Evolutionary conservation across 2,797 vertebrate species (phyloP).

Genomic region (Neoniphon sammara): DNA sequence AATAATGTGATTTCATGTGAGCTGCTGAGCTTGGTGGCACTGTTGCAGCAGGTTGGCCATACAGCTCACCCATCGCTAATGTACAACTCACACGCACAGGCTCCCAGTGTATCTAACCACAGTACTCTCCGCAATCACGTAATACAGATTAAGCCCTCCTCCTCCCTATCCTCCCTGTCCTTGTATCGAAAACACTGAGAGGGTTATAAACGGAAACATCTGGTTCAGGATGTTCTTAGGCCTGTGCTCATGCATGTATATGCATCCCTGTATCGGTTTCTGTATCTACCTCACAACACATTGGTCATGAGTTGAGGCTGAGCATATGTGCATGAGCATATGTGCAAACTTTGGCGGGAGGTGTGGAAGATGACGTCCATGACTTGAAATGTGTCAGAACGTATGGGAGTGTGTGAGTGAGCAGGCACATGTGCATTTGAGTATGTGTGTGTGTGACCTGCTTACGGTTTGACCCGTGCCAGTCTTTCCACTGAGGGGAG

Average conservation of each 20-base stretch:
- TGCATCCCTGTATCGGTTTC: background rate
- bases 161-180: background rate
- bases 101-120: background rate
- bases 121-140: background rate
- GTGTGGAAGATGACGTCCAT: background rate
- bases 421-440: conserved; percentile 25
- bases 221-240: conserved; percentile 5
- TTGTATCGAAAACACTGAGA: background rate
- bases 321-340: no score
- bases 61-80: conserved; percentile 2
- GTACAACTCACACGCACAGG: background rate
- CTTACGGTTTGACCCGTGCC: conserved; percentile 47
- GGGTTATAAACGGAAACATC: conserved; percentile 4
- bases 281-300: no score
- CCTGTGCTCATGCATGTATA: background rate
- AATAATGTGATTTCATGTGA: background rate
- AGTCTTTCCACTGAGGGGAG: conserved; percentile 27
- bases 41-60: background rate
- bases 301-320: background rate
- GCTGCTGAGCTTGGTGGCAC: background rate
- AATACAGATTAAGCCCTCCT: conserved; percentile 16
- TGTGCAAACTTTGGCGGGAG: background rate
- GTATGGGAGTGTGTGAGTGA: background rate
- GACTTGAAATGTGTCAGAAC: background rate
- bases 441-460: conserved; percentile 21